Base-by-base conservation (phyloP, 1,140 invertebrate species). In the Scaptodrosophila lebanonensis region DNA sequence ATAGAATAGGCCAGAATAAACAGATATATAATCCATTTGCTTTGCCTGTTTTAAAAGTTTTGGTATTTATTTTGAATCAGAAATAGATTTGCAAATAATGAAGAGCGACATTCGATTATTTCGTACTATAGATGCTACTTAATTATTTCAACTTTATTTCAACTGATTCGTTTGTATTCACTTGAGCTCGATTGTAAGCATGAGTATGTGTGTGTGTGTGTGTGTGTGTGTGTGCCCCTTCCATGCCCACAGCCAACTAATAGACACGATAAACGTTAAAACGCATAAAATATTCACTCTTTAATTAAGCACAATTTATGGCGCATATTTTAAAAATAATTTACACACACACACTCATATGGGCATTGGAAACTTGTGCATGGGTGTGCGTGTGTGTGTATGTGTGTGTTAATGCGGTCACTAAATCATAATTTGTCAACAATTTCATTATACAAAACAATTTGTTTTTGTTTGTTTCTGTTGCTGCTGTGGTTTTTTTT, bases 381-480 rank as follows among this genome's bases (percentile, higher is more conserved):
- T 27, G 11, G 38, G 5, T 33, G 11, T 51, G 30, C 30, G 38
- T 22, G 30, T 38, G 36, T 33, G 15, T 20, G 47, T 30, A 40
- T 50, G 45, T 44, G 25, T 40, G 18, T 52, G 71, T 56, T 75
- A 76, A 76, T 77, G 72, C 66, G 53, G 66, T 66, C 66, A 77
- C 54, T 77, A 77, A 77, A 77, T 77, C 72, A 77, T 72, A 77
- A 77, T 77, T 79, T 77, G 72, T 77, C 72, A 77, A 77, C 72
- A 79, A 60, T 68, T 67, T 76, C 51, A 66, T 62, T 75, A 75
- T 61, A 60, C 66, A 30, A 69, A 69, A 75, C 59, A 66, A 66
- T 70, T 76, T 76, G 40, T 30, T 50, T 72, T 73, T 72, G 52
- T 73, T 59, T 13, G 35, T 45, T 62, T 42, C 50, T 72, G 52